Percentiles rank a stretch among this genome's conserved stretches.
Conservation (phyloP, 2,888 invertebrate species). For the Saturnia pavonia region DNA sequence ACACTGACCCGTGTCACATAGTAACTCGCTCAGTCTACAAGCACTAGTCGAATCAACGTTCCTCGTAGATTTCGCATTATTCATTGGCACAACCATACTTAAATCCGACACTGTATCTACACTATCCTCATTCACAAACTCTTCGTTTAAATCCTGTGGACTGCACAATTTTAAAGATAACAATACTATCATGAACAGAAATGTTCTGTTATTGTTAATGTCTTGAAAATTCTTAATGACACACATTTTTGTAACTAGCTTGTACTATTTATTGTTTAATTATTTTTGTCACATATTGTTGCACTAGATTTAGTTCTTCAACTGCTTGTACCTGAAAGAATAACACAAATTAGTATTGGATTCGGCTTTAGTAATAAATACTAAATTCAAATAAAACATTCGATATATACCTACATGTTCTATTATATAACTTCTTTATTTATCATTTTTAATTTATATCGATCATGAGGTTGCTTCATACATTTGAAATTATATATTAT, state of each 20-base stretch:
- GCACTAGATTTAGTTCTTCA: conserved; percentile 45
- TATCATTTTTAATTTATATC: no score
- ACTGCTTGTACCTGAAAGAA: conserved; percentile 58
- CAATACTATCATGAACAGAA: conserved; percentile 69
- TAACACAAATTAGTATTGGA: conserved; percentile 13
- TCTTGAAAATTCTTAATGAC: conserved; percentile 60
- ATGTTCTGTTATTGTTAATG: conserved; percentile 65
- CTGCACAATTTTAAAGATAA: conserved; percentile 71
- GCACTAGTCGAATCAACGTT: conserved; percentile 48
- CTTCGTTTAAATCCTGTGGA: conserved; percentile 73
- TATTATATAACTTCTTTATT: no score
- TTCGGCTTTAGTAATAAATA: background rate
- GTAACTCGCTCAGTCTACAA: conserved; percentile 83
- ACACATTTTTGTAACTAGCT: conserved; percentile 59
- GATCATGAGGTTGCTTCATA: no score
- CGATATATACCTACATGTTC: no score
- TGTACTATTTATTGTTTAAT: conserved; percentile 31
- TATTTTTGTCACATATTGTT: conserved; percentile 51
- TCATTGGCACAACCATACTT: conserved; percentile 54
- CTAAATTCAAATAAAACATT: no score
- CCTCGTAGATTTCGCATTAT: conserved; percentile 58
- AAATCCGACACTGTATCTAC: conserved; percentile 53
- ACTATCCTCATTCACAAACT: conserved; percentile 69
- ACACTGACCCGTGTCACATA: conserved; percentile 85
- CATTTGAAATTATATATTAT: no score